These are phyloP conservation scores for Spodoptera litura DNA, from an alignment of 1,140 invertebrate species.

Conservation along the genomic window DNA sequence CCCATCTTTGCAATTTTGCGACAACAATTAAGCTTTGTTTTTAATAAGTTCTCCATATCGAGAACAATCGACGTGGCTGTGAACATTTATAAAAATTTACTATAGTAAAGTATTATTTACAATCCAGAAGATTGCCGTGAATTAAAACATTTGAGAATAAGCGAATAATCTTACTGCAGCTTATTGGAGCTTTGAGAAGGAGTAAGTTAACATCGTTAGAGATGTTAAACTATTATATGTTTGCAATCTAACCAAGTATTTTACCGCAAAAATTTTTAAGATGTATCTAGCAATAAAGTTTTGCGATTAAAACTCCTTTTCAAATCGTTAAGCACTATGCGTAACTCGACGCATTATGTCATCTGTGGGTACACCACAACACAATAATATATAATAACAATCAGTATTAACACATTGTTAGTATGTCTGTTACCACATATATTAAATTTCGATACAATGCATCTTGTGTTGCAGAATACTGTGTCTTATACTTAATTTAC, in stretches of 20 bases:
- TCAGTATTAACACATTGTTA: constrained; percentile 11
- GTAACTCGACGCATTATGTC: neutral
- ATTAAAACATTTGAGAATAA: constrained; percentile 17
- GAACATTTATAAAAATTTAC: constrained; percentile 81
- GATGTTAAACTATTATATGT: neutral
- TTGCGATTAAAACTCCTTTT: constrained; percentile 2
- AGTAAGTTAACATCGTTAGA: neutral
- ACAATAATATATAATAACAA: neutral
- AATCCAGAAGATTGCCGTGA: constrained; percentile 28
- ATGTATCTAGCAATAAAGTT: too few species aligned
- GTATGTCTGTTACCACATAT: neutral
- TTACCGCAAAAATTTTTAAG: too few species aligned
- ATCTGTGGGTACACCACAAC: constrained; percentile 12
- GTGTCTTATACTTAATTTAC: neutral
- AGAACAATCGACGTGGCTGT: constrained; percentile 82
- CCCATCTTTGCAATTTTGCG: constrained; percentile 85
- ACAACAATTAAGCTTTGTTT: constrained; percentile 87
- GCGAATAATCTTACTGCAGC: constrained; percentile 2
- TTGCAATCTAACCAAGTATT: too few species aligned
- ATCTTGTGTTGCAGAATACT: constrained; percentile 23
- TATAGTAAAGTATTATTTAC: constrained; percentile 52
- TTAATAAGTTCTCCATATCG: constrained; percentile 67
- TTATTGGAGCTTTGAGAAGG: constrained; percentile 9
- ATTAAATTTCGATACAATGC: neutral
- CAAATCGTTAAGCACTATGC: neutral